Percentiles rank a stretch among this genome's conserved stretches.
These are phyloP conservation scores for Zaprionus inermis DNA, from an alignment of 1,140 invertebrate genomes.

Conservation along the genomic window DNA sequence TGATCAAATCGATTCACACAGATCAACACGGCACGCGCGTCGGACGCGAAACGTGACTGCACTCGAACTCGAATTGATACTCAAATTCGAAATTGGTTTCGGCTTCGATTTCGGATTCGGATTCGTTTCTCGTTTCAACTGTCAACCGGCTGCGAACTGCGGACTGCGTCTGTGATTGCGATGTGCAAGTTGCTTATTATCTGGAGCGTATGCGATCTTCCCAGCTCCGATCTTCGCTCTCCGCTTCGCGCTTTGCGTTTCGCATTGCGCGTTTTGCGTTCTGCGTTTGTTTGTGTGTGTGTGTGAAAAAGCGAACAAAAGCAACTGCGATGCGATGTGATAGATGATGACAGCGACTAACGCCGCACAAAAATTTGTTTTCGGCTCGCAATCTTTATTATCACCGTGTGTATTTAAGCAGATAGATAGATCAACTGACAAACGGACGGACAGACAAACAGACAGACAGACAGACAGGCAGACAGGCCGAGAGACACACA, in stretches of 20 bases:
- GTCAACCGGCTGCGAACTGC: conserved; percentile 29
- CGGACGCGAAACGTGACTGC: conserved; percentile 45
- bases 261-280: conserved; percentile 1
- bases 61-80: conserved; percentile 11
- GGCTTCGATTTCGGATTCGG: background rate
- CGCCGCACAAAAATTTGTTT: conserved; percentile 48
- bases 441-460: conserved; percentile 26
- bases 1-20: conserved; percentile 37
- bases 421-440: conserved; percentile 74
- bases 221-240: background rate
- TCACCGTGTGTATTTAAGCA: conserved; percentile 72
- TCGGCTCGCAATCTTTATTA: conserved; percentile 67
- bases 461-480: background rate
- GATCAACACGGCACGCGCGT: conserved; percentile 4
- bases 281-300: conserved; percentile 37
- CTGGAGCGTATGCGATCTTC: conserved; percentile 19
- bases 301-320: conserved; percentile 40
- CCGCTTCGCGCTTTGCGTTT: conserved; percentile 1
- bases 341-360: conserved; percentile 41
- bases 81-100: background rate
- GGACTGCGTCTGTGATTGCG: conserved; percentile 20
- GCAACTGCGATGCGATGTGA: background rate
- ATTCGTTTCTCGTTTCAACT: conserved; percentile 31
- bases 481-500: background rate
- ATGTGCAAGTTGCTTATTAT: conserved; percentile 49